Evolutionary conservation across 1,140 invertebrate species (phyloP), one percentile per base, ranked within the genome.

Genomic region (Drosophila aff.): DNA sequence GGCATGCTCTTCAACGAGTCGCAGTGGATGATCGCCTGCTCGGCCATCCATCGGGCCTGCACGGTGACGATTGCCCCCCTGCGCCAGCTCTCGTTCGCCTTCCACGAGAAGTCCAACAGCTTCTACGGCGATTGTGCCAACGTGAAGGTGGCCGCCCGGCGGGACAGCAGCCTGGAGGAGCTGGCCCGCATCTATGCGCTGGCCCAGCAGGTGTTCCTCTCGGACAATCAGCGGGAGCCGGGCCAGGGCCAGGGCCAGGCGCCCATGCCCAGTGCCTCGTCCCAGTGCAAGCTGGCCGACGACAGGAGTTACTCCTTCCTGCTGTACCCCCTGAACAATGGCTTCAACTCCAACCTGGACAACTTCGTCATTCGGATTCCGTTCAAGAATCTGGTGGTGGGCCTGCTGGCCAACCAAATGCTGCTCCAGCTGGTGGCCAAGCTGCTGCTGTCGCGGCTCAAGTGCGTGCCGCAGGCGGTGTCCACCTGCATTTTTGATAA

Each of bases 81-180:
- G 21, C 96, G 97, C 53, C 97, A 98, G 93, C 93, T 99, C 21
- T 97, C 97, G 36, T 95, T 96, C 81, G 97, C 97, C 6, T 99
- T 98, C 90, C 96, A 97, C 79, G 95, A 96, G 72, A 96, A 97
- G 79, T 98, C 97, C 0, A 97, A 98, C 78, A 98, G 97, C 79
- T 98, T 98, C 92, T 98, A 98, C 93, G 98, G 98, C 3, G 98
- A 98, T 92, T 94, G 97, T 64, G 97, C 97, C 4, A 97, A 97
- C 69, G 97, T 99, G 0, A 98, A 98, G 94, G 97, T 98, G 3
- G 98, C 97, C 4, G 97, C 97, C 0, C 94, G 97, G 33, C 95
- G 96, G 71, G 97, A 98, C 89, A 97, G 96, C 81, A 96, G 96
- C 1, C 93, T 96, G 10, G 95, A 96, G 81, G 97, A 98, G 87